phyloP scores from a whole-genome alignment of 1,140 invertebrate genomes.

The Atopsyche davidsoni region DNA sequence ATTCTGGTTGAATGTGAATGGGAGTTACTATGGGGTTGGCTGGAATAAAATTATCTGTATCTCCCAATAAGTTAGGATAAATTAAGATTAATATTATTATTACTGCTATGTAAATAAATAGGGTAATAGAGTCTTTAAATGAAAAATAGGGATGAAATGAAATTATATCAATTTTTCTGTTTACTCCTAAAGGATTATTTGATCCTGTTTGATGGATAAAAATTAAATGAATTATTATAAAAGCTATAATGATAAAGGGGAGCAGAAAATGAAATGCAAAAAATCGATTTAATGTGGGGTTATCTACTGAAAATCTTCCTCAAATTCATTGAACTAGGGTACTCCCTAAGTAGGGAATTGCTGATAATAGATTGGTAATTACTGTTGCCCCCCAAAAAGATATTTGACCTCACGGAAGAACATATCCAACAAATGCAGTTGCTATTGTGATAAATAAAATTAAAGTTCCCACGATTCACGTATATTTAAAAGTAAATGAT shows the following conservation, averaged over 20 bases:
- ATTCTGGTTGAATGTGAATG: conserved; percentile 67
- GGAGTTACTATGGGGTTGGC: conserved; percentile 63
- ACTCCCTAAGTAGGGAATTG: conserved; percentile 55
- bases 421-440: conserved; percentile 64
- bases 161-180: conserved; percentile 56
- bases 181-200: conserved; percentile 54
- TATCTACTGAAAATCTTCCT: conserved; percentile 63
- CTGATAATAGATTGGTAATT: conserved; percentile 66
- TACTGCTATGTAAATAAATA: conserved; percentile 47
- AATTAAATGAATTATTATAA: conserved; percentile 57
- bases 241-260: conserved; percentile 56
- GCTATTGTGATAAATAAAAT: conserved; percentile 57
- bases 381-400: conserved; percentile 66
- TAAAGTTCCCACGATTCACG: conserved; percentile 51
- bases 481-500: conserved; percentile 47
- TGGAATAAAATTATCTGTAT: conserved; percentile 64
- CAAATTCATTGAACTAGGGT: conserved; percentile 60
- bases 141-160: conserved; percentile 57
- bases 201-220: conserved; percentile 56
- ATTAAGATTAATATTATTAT: conserved; percentile 44
- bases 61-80: conserved; percentile 54
- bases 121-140: conserved; percentile 54
- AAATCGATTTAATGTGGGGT: conserved; percentile 63
- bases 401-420: conserved; percentile 66
- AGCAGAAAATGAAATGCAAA: conserved; percentile 64